phyloP scores from a whole-genome alignment of 2,888 invertebrate species.

The Stenolophus ochropezus region DNA sequence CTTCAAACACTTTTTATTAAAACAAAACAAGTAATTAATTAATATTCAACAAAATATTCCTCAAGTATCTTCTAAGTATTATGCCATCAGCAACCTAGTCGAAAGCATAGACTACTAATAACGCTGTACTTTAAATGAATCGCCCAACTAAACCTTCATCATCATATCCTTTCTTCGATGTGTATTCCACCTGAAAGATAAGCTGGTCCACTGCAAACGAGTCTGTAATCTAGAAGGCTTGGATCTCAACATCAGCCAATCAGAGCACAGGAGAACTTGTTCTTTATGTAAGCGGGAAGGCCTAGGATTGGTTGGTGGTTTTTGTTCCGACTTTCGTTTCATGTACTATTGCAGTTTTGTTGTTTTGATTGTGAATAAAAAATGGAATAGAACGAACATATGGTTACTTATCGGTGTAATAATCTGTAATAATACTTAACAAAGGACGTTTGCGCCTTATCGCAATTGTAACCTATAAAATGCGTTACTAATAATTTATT shows the following conservation, averaged over 20 bases:
- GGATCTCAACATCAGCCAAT: slow-evolving; percentile 39
- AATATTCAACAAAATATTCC: neutral
- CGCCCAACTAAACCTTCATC: slow-evolving; percentile 23
- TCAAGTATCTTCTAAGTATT: neutral
- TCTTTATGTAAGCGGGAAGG: slow-evolving; percentile 52
- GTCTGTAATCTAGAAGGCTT: slow-evolving; percentile 19
- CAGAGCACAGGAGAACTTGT: slow-evolving; percentile 3
- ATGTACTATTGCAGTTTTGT: neutral
- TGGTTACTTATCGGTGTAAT: neutral
- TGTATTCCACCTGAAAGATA: slow-evolving; percentile 16
- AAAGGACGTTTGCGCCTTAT: slow-evolving; percentile 5
- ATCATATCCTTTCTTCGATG: neutral
- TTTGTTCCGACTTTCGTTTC: slow-evolving; percentile 20
- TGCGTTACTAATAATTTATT: neutral
- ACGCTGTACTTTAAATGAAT: slow-evolving; percentile 48
- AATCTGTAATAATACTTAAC: neutral
- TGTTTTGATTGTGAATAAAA: neutral
- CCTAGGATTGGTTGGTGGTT: slow-evolving; percentile 41
- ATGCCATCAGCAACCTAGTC: neutral
- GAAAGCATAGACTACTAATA: slow-evolving; percentile 29
- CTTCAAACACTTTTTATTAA: no score
- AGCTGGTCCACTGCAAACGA: slow-evolving; percentile 30
- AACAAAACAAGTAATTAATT: no score
- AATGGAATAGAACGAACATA: slow-evolving; percentile 1
- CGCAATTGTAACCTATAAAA: neutral